A percentile compares a stretch with the other conserved stretches of the same genome.
Conservation (phyloP, 2,888 invertebrate genomes). For the Hofmannophila pseudospretella region DNA sequence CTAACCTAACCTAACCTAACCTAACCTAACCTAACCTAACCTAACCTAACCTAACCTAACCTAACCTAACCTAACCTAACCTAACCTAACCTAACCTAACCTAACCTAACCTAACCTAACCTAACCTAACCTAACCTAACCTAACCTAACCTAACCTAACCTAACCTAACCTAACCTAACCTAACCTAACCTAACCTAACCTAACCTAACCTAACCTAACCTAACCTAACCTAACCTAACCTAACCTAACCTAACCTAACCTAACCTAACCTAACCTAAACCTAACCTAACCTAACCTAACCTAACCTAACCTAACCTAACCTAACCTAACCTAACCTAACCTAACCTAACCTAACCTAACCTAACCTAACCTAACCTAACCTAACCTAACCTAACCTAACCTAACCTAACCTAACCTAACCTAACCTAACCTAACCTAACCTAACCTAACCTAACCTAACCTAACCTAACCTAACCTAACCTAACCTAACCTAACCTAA, state of each 20-base stretch:
- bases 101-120: slow-evolving; percentile 16
- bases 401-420: too few relatives aligned
- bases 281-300: slow-evolving; percentile 15
- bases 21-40: slow-evolving; percentile 19
- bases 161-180: background rate
- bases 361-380: slow-evolving; percentile 18
- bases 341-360: slow-evolving; percentile 21
- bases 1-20: slow-evolving; percentile 23
- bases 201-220: background rate
- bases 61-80: slow-evolving; percentile 17
- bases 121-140: slow-evolving; percentile 8
- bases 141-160: slow-evolving; percentile 5
- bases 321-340: slow-evolving; percentile 17
- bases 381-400: slow-evolving; percentile 10
- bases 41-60: slow-evolving; percentile 19
- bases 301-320: slow-evolving; percentile 17
- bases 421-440: background rate
- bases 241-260: background rate
- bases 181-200: background rate
- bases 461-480: background rate
- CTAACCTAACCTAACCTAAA: background rate
- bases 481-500: slow-evolving; percentile 7
- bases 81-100: slow-evolving; percentile 19
- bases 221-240: background rate
- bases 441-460: background rate